A percentile compares a stretch with the other conserved stretches of the same genome.
These are phyloP conservation scores for Sceliomorpha sp. DNA, from an alignment of 2,888 invertebrate species.

Conservation along the genomic window DNA sequence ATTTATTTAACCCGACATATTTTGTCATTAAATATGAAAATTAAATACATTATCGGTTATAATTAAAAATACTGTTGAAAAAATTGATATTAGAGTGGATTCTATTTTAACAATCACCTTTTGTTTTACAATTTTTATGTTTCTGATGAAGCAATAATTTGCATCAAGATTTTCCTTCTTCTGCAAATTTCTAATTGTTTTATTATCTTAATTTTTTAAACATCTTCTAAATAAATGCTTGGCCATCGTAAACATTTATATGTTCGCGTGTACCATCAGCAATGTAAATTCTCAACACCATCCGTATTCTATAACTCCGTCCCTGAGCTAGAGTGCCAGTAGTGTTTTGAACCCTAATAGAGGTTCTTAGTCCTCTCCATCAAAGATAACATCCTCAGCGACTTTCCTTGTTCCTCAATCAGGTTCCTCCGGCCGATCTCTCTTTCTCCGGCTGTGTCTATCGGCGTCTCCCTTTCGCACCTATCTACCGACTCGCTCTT, in stretches of 20 bases:
- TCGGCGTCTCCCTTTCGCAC: conserved; percentile 18
- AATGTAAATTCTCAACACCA: conserved; percentile 42
- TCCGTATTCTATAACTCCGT: conserved; percentile 61
- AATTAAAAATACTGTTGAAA: too few species aligned
- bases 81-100: too few species aligned
- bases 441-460: conserved; percentile 13
- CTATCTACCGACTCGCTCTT: conserved; percentile 13
- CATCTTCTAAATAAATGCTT: too few species aligned
- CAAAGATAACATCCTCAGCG: conserved; percentile 68
- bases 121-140: too few species aligned
- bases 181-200: too few species aligned
- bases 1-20: too few species aligned
- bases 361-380: conserved; percentile 70
- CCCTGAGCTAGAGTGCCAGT: conserved; percentile 65
- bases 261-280: conserved; percentile 33
- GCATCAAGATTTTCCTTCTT: too few species aligned
- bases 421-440: conserved; percentile 27
- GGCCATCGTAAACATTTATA: conserved; percentile 42
- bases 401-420: conserved; percentile 52
- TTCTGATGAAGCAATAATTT: too few species aligned
- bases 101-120: too few species aligned
- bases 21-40: too few species aligned
- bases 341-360: conserved; percentile 70
- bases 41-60: too few species aligned
- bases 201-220: too few species aligned